Conservation (phyloP, 2,113 vertebrate species). For the Cyanoramphus novaezelandiae region DNA sequence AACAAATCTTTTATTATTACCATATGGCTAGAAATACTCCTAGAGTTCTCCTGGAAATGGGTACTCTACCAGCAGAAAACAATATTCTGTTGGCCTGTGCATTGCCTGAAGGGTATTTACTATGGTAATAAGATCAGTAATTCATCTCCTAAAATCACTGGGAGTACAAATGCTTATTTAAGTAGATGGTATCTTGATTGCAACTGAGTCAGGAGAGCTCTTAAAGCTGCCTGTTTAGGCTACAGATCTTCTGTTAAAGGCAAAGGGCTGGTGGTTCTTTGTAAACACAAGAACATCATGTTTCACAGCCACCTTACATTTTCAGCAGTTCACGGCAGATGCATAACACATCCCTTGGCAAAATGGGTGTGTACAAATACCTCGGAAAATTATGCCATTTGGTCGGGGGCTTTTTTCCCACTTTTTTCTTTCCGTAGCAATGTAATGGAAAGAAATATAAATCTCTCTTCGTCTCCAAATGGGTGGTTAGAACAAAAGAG, state of each 20-base stretch:
- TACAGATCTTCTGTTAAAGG: slow-evolving; percentile 47
- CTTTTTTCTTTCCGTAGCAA: neutral
- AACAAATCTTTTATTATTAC: slow-evolving; percentile 61
- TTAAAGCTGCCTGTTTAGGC: slow-evolving; percentile 53
- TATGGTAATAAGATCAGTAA: slow-evolving; percentile 69
- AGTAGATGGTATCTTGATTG: slow-evolving; percentile 70
- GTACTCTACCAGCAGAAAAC: slow-evolving; percentile 63
- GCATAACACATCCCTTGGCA: neutral
- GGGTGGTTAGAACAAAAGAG: neutral
- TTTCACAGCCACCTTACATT: slow-evolving; percentile 12
- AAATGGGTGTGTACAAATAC: neutral
- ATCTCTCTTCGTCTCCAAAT: neutral
- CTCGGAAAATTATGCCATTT: neutral
- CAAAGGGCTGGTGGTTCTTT: neutral
- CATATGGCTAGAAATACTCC: slow-evolving; percentile 57
- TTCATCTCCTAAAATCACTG: slow-evolving; percentile 67
- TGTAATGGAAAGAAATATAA: neutral
- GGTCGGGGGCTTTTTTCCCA: neutral
- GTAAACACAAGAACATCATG: neutral
- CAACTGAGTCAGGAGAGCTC: slow-evolving; percentile 56
- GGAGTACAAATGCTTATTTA: slow-evolving; percentile 67
- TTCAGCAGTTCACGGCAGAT: neutral
- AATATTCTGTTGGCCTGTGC: slow-evolving; percentile 62
- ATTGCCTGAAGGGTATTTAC: slow-evolving; percentile 60
- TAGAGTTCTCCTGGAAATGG: slow-evolving; percentile 56